Evolutionary conservation across 2,113 vertebrate genomes (phyloP).

Genomic region (Zosterops japonicus): DNA sequence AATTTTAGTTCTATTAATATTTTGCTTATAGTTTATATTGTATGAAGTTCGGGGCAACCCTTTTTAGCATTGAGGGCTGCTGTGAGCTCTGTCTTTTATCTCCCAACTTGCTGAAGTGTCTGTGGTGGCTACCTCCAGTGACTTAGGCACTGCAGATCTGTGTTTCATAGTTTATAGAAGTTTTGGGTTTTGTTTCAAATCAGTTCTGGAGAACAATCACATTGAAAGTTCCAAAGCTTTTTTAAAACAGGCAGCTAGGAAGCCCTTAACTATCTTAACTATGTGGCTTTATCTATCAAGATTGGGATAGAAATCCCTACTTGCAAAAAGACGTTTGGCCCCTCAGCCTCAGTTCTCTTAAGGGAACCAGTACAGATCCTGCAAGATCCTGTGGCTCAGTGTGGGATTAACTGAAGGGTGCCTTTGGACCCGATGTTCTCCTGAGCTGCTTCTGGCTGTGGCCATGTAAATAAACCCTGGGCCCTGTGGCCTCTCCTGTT

Average conservation of each 20-base stretch:
- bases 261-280: not conserved
- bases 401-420: not conserved
- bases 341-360: not conserved
- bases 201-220: not conserved
- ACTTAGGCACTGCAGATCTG: not conserved
- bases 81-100: not conserved
- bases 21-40: not conserved
- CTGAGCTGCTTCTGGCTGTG: not conserved
- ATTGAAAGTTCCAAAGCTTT: not conserved
- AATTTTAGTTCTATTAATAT: not conserved
- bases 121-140: not conserved
- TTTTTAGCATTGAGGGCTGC: not conserved
- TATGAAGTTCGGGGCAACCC: not conserved
- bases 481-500: not conserved
- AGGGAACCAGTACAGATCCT: not conserved
- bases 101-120: not conserved
- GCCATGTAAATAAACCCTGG: too few relatives aligned
- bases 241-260: not conserved
- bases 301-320: not conserved
- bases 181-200: not conserved
- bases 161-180: not conserved
- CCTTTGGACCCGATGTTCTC: not conserved
- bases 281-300: not conserved
- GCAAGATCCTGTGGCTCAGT: not conserved
- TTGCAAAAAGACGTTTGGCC: not conserved